phyloP scores from a whole-genome alignment of 2,888 invertebrate species.

The Eupithecia insigniata region DNA sequence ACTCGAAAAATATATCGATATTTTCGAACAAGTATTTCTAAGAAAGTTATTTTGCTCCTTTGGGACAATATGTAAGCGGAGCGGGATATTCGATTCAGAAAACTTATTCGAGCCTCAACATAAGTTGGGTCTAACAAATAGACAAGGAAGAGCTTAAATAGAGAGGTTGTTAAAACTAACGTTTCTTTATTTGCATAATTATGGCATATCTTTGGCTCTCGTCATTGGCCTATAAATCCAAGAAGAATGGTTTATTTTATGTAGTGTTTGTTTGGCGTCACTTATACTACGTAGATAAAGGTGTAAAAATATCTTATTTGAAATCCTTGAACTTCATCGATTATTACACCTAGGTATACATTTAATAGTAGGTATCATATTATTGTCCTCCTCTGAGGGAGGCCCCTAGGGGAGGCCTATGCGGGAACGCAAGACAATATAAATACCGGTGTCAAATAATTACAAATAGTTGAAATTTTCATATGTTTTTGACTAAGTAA shows the following conservation, averaged over 20 bases:
- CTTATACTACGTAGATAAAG: background rate
- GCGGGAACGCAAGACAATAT: no score
- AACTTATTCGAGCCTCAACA: constrained; percentile 24
- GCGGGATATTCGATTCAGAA: constrained; percentile 19
- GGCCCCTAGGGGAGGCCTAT: no score
- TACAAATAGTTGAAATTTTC: no score
- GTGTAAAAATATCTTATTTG: background rate
- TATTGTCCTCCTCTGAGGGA: no score
- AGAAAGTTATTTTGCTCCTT: constrained; percentile 9
- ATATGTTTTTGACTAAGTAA: no score
- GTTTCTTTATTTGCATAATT: background rate
- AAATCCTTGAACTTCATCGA: background rate
- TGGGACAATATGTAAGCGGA: constrained; percentile 3
- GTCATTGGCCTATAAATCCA: background rate
- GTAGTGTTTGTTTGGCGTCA: no score
- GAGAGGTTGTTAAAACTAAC: background rate
- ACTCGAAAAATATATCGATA: constrained; percentile 10
- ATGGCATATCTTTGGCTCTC: background rate
- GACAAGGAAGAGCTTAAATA: background rate
- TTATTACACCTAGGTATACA: background rate
- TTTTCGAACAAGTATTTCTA: constrained; percentile 16
- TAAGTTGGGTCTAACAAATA: constrained; percentile 11
- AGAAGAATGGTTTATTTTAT: background rate
- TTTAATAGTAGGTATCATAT: no score
- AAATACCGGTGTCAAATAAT: no score